Evolutionary conservation across 2,888 invertebrate species (phyloP).

Genomic region (Deilephila porcellus): DNA sequence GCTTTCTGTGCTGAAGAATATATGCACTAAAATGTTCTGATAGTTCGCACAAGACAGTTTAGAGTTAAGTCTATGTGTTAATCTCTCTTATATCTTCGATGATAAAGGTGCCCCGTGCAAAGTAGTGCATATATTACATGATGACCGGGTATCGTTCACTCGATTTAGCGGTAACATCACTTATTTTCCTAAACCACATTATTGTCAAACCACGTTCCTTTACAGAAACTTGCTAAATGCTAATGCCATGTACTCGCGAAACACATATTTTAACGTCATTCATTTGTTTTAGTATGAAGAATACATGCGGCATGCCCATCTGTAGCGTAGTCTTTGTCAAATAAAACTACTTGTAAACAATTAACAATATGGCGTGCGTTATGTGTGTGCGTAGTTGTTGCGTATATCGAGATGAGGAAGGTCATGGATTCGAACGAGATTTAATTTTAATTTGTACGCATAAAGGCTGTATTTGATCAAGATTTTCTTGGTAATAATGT

Average conservation of each 20-base stretch:
- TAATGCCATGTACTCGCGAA: not conserved
- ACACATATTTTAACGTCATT: not conserved
- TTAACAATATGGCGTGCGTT: not conserved
- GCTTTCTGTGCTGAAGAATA: too few species aligned
- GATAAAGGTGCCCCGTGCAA: too few species aligned
- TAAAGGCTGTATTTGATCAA: too few species aligned
- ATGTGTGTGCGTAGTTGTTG: not conserved
- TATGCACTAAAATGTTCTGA: too few species aligned
- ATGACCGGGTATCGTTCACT: too few species aligned
- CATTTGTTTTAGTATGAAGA: not conserved
- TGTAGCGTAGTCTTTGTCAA: conserved; percentile 1
- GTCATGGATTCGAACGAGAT: not conserved
- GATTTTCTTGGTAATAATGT: too few species aligned
- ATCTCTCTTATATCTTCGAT: too few species aligned
- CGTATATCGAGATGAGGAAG: not conserved
- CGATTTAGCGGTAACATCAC: too few species aligned
- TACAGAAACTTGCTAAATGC: not conserved
- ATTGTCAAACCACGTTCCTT: not conserved
- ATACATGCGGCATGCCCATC: not conserved
- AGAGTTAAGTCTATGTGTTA: too few species aligned
- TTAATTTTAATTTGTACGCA: not conserved
- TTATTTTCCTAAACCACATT: too few species aligned
- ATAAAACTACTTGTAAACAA: not conserved
- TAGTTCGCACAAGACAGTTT: too few species aligned
- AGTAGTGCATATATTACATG: too few species aligned